These are phyloP conservation scores for Zingel zingel DNA, from an alignment of 2,113 vertebrate genomes.

Conservation along the genomic window DNA sequence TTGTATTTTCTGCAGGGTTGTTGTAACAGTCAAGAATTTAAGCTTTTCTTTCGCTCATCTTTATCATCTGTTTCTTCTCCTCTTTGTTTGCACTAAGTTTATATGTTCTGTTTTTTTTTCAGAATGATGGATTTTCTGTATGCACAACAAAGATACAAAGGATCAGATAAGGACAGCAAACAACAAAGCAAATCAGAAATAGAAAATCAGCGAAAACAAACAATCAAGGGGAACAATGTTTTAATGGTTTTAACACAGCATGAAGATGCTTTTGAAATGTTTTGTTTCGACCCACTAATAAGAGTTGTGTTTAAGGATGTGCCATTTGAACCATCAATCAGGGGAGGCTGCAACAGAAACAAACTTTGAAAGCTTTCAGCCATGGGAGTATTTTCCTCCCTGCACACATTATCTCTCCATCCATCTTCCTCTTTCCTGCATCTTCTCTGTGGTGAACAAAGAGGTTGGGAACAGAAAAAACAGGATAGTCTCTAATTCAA, in stretches of 20 bases:
- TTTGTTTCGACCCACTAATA: constrained; percentile 38
- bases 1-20: background rate
- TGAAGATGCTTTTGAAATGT: constrained; percentile 35
- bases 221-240: background rate
- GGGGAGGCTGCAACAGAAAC: constrained; percentile 37
- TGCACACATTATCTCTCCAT: constrained; percentile 27
- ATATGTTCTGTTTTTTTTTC: constrained; percentile 10
- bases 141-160: constrained; percentile 63
- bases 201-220: background rate
- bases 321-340: constrained; percentile 37
- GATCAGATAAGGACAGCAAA: constrained; percentile 52
- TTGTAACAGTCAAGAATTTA: constrained; percentile 23
- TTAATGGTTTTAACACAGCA: constrained; percentile 20
- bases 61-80: constrained; percentile 42
- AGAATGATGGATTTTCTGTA: constrained; percentile 65
- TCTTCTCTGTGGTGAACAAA: constrained; percentile 37
- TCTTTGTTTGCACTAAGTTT: constrained; percentile 27
- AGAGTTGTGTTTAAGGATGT: constrained; percentile 21
- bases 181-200: constrained; percentile 33
- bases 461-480: constrained; percentile 61
- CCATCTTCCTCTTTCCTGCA: constrained; percentile 29
- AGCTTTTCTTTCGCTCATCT: constrained; percentile 38
- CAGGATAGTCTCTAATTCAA: constrained; percentile 57
- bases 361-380: constrained; percentile 27
- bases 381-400: background rate